Evolutionary conservation across 2,888 invertebrate species (phyloP), one percentile per base, ranked within the genome.

Genomic region (Metopia argyrocephala): DNA sequence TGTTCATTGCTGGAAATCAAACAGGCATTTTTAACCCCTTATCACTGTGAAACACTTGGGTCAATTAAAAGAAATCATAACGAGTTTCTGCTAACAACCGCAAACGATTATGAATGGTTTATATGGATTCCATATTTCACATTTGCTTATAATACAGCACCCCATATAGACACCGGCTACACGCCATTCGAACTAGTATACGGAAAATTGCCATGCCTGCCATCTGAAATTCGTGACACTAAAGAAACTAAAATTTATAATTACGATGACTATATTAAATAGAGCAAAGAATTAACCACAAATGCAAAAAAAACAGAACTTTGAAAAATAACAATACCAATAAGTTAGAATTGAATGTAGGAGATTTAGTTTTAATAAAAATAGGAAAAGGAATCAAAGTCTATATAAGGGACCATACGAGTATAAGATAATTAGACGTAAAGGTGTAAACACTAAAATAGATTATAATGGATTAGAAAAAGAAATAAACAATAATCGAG

Each of bases 41-140:
- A 54, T 15, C 54, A 54, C n/a, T 3, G 25, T 28, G 5, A 15
- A 61, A 86, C 57, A 27, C 15, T 57, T 28, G 18, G 57, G 27
- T 18, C 57, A 57, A n/a, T 28, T 25, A 27, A 56, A 56, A 27
- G 57, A 28, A 61, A 61, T 21, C 46, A 27, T 12, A 54, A 54
- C 23, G 15, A 54, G 23, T 54, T 54, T 25, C 12, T 54, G 25
- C 25, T 54, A 5, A 23, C 54, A 54, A 23, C 12, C 25, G 54
- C 12, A 54, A 54, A 25, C 25, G 23, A 20, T 50, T 20, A 50
- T 50, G 20, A 50, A 20, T 50, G 50, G 50, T 18, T 20, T 50
- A 50, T 20, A 50, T 7, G 27, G 54, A 27, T 54, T 54, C 23
- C 25, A 25, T 54, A 54, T 54, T 54, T 54, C 54, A 54, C 27